These are phyloP conservation scores for Pyrgus malvae DNA, from an alignment of 2,888 invertebrate genomes.

Conservation along the genomic window DNA sequence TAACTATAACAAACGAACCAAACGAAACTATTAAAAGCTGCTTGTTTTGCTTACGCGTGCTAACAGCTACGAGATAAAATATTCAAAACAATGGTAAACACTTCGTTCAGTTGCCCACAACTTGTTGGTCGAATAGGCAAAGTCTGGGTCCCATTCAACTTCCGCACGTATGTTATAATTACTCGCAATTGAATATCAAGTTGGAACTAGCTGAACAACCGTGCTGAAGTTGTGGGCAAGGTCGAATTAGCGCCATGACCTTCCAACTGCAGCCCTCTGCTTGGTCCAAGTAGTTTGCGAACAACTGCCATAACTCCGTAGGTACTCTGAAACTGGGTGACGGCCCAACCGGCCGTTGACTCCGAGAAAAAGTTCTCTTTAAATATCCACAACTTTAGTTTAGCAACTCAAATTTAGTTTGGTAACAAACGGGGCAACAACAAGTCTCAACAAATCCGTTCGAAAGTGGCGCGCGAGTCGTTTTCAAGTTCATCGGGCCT, in stretches of 20 bases:
- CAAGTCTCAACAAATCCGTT: slow-evolving; percentile 75
- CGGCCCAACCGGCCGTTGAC: slow-evolving; percentile 79
- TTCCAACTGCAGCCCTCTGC: slow-evolving; percentile 72
- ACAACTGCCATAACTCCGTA: slow-evolving; percentile 81
- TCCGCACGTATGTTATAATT: slow-evolving; percentile 47
- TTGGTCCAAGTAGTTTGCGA: slow-evolving; percentile 77
- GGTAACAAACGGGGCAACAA: slow-evolving; percentile 78
- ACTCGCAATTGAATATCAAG: slow-evolving; percentile 48
- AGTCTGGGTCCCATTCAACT: slow-evolving; percentile 2
- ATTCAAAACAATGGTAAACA: no score
- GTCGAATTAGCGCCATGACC: slow-evolving; percentile 79
- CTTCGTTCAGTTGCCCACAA: background rate
- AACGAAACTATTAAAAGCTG: no score
- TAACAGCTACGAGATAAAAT: no score
- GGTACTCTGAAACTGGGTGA: slow-evolving; percentile 80
- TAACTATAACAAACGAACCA: no score
- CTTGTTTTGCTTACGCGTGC: no score
- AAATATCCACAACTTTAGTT: slow-evolving; percentile 81
- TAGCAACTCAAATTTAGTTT: slow-evolving; percentile 81
- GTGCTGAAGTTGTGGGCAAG: slow-evolving; percentile 70
- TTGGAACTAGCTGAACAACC: slow-evolving; percentile 41
- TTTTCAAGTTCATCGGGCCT: slow-evolving; percentile 69
- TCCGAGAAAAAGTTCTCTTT: slow-evolving; percentile 81
- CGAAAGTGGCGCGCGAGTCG: slow-evolving; percentile 79
- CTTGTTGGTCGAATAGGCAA: background rate